phyloP scores from a whole-genome alignment of 2,888 invertebrate species.

The Seira sanloemensis region DNA sequence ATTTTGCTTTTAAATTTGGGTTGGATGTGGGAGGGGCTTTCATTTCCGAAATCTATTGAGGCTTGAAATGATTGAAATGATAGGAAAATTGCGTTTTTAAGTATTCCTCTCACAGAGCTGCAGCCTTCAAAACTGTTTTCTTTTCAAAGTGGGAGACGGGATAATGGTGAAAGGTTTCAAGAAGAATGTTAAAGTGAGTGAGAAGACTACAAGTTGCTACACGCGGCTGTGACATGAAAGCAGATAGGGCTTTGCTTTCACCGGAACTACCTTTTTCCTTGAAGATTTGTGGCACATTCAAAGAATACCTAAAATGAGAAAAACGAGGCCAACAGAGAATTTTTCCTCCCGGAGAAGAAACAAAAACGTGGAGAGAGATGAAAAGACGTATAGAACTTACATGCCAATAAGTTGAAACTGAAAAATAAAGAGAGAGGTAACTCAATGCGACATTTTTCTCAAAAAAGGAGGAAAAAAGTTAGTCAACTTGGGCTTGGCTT shows the following conservation, averaged over 20 bases:
- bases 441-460: too few relatives aligned
- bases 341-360: too few relatives aligned
- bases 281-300: neutral
- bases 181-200: neutral
- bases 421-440: too few relatives aligned
- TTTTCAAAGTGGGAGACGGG: slow-evolving; percentile 47
- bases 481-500: slow-evolving; percentile 53
- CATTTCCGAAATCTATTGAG: slow-evolving; percentile 59
- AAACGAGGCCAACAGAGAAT: too few relatives aligned
- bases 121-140: too few relatives aligned
- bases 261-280: slow-evolving; percentile 39
- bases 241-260: slow-evolving; percentile 46
- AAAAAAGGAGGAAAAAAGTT: slow-evolving; percentile 29
- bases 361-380: too few relatives aligned
- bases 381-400: too few relatives aligned
- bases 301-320: too few relatives aligned
- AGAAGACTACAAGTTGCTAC: too few relatives aligned
- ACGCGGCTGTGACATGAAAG: slow-evolving; percentile 56
- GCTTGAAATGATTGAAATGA: slow-evolving; percentile 64
- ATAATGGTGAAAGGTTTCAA: slow-evolving; percentile 22
- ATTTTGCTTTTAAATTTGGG: too few relatives aligned
- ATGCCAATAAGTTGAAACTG: too few relatives aligned
- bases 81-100: slow-evolving; percentile 64
- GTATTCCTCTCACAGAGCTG: slow-evolving; percentile 60
- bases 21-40: neutral